Percentiles rank a stretch among this genome's conserved stretches.
Evolutionary conservation across 2,888 invertebrate genomes (phyloP).

Genomic region (Caenorhabditis sp.): DNA sequence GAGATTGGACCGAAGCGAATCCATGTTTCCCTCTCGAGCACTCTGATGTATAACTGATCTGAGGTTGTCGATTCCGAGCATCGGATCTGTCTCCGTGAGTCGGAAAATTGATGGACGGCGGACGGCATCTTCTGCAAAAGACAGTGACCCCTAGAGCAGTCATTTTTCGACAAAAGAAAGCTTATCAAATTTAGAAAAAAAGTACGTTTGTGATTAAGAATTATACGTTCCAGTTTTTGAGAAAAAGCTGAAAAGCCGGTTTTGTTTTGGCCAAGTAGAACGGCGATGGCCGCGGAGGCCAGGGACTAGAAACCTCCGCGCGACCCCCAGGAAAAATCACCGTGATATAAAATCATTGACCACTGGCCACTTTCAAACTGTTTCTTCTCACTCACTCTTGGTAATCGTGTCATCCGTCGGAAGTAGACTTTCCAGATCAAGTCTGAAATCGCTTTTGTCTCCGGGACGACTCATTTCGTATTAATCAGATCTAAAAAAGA

Average conservation of each 20-base stretch:
- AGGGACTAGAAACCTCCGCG: background rate
- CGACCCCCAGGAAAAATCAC: too few species aligned
- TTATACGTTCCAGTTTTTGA: too few species aligned
- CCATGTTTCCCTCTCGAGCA: conserved; percentile 28
- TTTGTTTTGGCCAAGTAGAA: too few species aligned
- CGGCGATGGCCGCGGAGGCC: too few species aligned
- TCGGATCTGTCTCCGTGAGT: background rate
- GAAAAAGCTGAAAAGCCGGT: too few species aligned
- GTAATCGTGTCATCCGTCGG: conserved; percentile 8
- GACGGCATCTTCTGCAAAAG: conserved; percentile 10
- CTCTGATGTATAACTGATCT: conserved; percentile 39
- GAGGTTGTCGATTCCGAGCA: conserved; percentile 16
- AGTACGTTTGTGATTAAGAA: too few species aligned
- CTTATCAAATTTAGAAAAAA: too few species aligned
- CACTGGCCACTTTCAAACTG: background rate
- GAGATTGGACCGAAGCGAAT: background rate
- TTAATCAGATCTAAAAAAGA: background rate
- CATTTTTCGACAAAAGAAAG: too few species aligned
- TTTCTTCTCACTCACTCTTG: conserved; percentile 27
- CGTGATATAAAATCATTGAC: too few species aligned
- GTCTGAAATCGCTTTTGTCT: conserved; percentile 18
- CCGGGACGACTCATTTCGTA: conserved; percentile 25
- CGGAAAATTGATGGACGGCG: conserved; percentile 35
- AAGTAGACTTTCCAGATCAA: conserved; percentile 22
- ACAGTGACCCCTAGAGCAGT: background rate